These are phyloP conservation scores for Diceros bicornis DNA, from an alignment of 2,797 vertebrate genomes.

Conservation along the genomic window DNA sequence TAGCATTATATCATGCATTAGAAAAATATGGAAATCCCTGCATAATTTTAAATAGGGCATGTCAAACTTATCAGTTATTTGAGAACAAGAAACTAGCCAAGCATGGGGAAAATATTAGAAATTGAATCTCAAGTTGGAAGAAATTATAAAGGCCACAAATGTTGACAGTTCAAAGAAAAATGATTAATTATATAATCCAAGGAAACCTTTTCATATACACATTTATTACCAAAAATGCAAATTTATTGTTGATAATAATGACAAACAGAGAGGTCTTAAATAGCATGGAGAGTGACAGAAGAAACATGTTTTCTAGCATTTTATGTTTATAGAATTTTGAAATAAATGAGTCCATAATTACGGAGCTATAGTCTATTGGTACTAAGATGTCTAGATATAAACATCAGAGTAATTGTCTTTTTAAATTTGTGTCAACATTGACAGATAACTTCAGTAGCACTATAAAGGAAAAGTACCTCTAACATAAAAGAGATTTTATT, in stretches of 20 bases:
- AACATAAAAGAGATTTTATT: conserved; percentile 17
- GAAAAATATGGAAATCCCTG: conserved; percentile 82
- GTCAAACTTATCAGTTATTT: conserved; percentile 79
- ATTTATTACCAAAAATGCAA: conserved; percentile 30
- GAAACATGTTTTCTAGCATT: neutral
- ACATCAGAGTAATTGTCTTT: neutral
- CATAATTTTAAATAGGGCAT: conserved; percentile 80
- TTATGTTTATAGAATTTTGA: neutral
- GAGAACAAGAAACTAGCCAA: conserved; percentile 78
- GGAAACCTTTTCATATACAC: neutral
- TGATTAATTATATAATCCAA: conserved; percentile 70
- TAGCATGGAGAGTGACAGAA: neutral
- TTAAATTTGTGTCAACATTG: neutral
- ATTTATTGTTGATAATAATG: conserved; percentile 15
- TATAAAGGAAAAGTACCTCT: neutral
- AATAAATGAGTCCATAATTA: neutral
- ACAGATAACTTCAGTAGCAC: neutral
- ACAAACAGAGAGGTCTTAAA: neutral
- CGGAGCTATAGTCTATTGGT: neutral
- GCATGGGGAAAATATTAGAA: conserved; percentile 69
- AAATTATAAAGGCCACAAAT: conserved; percentile 40
- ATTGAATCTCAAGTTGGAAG: conserved; percentile 64
- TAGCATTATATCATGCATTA: conserved; percentile 66
- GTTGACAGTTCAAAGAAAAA: conserved; percentile 63
- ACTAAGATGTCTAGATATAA: conserved; percentile 21